Percentiles rank a stretch among this genome's conserved stretches.
Conservation (phyloP, 2,888 invertebrate species). For the Drosophila basisetae region DNA sequence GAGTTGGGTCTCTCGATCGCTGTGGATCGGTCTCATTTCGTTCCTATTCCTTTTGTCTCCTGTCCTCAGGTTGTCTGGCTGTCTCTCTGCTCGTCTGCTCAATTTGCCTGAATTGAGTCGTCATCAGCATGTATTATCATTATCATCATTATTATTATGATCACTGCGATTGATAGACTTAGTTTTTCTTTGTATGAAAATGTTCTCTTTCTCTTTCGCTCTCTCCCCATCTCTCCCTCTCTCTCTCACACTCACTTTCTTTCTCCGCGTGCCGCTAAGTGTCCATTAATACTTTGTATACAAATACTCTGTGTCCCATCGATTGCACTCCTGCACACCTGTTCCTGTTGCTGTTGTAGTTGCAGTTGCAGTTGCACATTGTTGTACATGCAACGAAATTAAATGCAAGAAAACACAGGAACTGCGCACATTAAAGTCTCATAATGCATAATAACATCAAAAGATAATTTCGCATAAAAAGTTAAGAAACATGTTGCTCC, state of each 20-base stretch:
- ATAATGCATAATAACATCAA: slow-evolving; percentile 75
- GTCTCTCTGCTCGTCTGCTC: slow-evolving; percentile 17
- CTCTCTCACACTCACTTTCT: background rate
- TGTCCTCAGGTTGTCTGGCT: background rate
- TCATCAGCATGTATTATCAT: slow-evolving; percentile 42
- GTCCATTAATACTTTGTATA: slow-evolving; percentile 31
- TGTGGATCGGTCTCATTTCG: slow-evolving; percentile 37
- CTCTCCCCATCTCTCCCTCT: background rate
- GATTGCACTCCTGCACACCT: slow-evolving; percentile 6
- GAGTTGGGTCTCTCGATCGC: slow-evolving; percentile 39
- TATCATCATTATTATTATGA: slow-evolving; percentile 33
- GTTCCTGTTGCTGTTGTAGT: background rate
- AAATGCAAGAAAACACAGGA: slow-evolving; percentile 64
- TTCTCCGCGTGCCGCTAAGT: slow-evolving; percentile 27
- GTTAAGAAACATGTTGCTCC: slow-evolving; percentile 42
- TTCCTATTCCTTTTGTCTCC: slow-evolving; percentile 14
- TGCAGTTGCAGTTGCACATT: background rate
- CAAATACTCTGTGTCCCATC: slow-evolving; percentile 17
- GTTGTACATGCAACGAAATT: slow-evolving; percentile 35
- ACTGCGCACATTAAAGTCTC: slow-evolving; percentile 72
- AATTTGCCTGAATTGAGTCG: slow-evolving; percentile 64
- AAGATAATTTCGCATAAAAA: slow-evolving; percentile 70
- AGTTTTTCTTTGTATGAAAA: slow-evolving; percentile 42
- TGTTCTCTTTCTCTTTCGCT: slow-evolving; percentile 27
- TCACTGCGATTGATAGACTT: slow-evolving; percentile 15